Conservation (phyloP, 2,113 vertebrate genomes). For the Gyps fulvus region DNA sequence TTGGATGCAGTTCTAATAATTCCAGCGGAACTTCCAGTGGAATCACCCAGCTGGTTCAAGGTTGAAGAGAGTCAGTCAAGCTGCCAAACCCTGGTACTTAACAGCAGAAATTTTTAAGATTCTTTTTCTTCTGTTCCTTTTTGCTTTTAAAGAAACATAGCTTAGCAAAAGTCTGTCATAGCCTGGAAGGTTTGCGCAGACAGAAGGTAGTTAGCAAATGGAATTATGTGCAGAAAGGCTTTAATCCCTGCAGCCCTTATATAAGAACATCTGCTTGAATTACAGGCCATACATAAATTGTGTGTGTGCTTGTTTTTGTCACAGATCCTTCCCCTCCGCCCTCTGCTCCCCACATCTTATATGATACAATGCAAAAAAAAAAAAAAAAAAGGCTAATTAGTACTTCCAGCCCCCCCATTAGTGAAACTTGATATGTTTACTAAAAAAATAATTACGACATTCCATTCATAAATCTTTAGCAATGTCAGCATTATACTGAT, state of each 20-base stretch:
- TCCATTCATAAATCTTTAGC: constrained; percentile 90
- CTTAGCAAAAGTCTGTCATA: constrained; percentile 65
- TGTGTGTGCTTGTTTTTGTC: constrained; percentile 85
- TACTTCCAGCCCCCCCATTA: constrained; percentile 85
- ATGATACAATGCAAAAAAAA: constrained; percentile 76
- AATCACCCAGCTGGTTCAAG: neutral
- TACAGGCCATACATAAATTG: constrained; percentile 83
- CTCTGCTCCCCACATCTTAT: constrained; percentile 71
- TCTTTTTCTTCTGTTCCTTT: neutral
- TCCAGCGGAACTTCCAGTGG: neutral
- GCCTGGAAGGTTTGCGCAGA: constrained; percentile 70
- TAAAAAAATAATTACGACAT: constrained; percentile 90
- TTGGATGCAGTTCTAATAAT: neutral
- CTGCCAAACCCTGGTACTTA: neutral
- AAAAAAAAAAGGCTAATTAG: constrained; percentile 85
- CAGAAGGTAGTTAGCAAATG: constrained; percentile 81
- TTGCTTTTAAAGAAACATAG: constrained; percentile 33
- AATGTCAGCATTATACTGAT: constrained; percentile 84
- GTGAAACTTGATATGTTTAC: constrained; percentile 82
- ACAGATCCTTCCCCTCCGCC: constrained; percentile 66
- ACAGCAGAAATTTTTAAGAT: neutral
- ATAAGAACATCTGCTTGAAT: constrained; percentile 87
- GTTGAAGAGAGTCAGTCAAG: neutral
- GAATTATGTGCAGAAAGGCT: constrained; percentile 79
- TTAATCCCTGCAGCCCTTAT: constrained; percentile 82